Percentiles rank a stretch among this genome's conserved stretches.
phyloP scores from a whole-genome alignment of 2,888 invertebrate genomes.

The Orchesellides sinensis region DNA sequence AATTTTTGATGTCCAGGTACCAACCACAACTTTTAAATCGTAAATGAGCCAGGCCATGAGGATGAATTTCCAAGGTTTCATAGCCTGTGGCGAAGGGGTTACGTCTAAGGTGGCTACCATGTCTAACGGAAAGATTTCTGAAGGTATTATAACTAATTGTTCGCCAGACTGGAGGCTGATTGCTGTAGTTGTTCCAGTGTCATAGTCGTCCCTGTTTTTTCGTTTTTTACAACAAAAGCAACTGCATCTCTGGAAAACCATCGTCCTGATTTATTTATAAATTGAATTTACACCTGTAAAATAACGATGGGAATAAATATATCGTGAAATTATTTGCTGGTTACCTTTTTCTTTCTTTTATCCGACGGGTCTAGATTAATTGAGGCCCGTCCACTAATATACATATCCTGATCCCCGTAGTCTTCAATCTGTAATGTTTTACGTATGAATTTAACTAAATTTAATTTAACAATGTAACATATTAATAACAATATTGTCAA shows the following conservation, averaged over 20 bases:
- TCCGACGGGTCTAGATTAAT: slow-evolving; percentile 1
- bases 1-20: background rate
- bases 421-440: background rate
- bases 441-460: too few species aligned
- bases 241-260: slow-evolving; percentile 6
- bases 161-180: background rate
- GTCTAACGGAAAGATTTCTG: slow-evolving; percentile 21
- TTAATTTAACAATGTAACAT: too few species aligned
- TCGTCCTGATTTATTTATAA: background rate
- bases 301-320: background rate
- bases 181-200: too few species aligned
- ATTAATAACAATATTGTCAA: too few species aligned
- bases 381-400: slow-evolving; percentile 19
- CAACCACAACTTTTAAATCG: slow-evolving; percentile 77
- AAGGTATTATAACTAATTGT: slow-evolving; percentile 19
- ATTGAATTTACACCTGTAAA: background rate
- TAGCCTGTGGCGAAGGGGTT: too few species aligned
- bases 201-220: background rate
- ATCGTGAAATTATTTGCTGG: background rate
- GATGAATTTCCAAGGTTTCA: slow-evolving; percentile 88
- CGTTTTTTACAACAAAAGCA: slow-evolving; percentile 23
- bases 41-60: slow-evolving; percentile 82
- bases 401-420: background rate
- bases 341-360: slow-evolving; percentile 29
- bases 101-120: slow-evolving; percentile 23